phyloP scores from a whole-genome alignment of 2,888 invertebrate species.

The Odontocerum albicorne region DNA sequence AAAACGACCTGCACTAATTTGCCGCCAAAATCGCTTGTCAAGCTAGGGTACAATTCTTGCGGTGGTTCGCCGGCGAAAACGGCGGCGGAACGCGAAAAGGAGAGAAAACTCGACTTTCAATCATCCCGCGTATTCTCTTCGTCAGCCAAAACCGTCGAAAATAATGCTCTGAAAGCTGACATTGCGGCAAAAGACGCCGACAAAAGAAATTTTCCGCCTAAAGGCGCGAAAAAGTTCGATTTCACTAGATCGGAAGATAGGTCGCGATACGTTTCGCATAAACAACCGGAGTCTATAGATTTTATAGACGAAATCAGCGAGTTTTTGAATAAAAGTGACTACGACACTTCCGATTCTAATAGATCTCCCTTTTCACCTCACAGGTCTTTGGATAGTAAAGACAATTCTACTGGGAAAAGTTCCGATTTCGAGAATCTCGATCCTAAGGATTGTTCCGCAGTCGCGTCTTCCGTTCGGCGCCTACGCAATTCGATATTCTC shows the following conservation, averaged over 20 bases:
- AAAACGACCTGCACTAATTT: too few relatives aligned
- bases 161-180: neutral
- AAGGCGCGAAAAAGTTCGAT: neutral
- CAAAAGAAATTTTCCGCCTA: conserved; percentile 15
- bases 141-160: neutral
- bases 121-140: neutral
- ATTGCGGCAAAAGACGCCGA: neutral
- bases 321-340: conserved; percentile 16
- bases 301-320: conserved; percentile 15
- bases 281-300: conserved; percentile 4
- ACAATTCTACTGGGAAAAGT: neutral
- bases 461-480: conserved; percentile 43
- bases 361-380: neutral
- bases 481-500: conserved; percentile 56
- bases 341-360: conserved; percentile 9
- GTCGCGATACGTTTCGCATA: neutral
- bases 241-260: neutral
- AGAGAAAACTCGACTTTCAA: conserved; percentile 3
- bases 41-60: neutral
- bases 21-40: conserved; percentile 12
- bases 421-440: conserved; percentile 11
- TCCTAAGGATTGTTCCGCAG: conserved; percentile 16
- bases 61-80: neutral
- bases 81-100: conserved; percentile 1
- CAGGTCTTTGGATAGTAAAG: conserved; percentile 1